Evolutionary conservation across 2,797 vertebrate species (phyloP).

Genomic region (Melanotaenia parkinsoni): DNA sequence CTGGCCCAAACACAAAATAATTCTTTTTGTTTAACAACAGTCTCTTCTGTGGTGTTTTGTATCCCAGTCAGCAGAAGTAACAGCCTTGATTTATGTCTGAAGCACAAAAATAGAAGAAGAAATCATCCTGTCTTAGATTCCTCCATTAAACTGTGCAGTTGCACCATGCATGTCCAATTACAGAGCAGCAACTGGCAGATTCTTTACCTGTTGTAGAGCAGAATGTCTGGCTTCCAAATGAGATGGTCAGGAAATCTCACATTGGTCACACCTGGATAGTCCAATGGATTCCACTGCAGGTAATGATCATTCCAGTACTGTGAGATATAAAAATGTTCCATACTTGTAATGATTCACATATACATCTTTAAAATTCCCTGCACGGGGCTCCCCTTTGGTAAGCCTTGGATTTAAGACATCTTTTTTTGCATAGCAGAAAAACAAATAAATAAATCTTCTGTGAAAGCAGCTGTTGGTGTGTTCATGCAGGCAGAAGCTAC

Average conservation of each 20-base stretch:
- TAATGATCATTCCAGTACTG: slow-evolving; percentile 92
- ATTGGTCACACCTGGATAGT: slow-evolving; percentile 90
- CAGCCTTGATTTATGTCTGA: neutral
- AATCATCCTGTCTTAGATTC: neutral
- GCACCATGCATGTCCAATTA: slow-evolving; percentile 34
- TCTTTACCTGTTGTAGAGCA: slow-evolving; percentile 96
- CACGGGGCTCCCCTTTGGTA: neutral
- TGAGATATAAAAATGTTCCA: slow-evolving; percentile 43
- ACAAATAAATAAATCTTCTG: slow-evolving; percentile 8
- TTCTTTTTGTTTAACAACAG: neutral
- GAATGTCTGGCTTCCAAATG: slow-evolving; percentile 97
- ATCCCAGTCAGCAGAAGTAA: neutral
- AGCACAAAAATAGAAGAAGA: slow-evolving; percentile 6
- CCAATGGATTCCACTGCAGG: slow-evolving; percentile 89
- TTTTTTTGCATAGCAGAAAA: slow-evolving; percentile 5
- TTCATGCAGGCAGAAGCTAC: slow-evolving; percentile 6
- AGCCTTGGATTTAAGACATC: neutral
- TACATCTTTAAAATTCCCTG: slow-evolving; percentile 3
- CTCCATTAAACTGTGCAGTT: neutral
- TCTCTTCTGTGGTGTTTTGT: neutral
- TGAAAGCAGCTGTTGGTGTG: slow-evolving; percentile 5
- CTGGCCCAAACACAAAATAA: neutral
- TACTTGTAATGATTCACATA: slow-evolving; percentile 3
- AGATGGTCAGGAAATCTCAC: slow-evolving; percentile 90
- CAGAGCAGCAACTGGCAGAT: slow-evolving; percentile 18